Evolutionary conservation across 37 sponge, comb jelly and placozoan genomes (phyloP).

Genomic region (Agelas oroides): DNA sequence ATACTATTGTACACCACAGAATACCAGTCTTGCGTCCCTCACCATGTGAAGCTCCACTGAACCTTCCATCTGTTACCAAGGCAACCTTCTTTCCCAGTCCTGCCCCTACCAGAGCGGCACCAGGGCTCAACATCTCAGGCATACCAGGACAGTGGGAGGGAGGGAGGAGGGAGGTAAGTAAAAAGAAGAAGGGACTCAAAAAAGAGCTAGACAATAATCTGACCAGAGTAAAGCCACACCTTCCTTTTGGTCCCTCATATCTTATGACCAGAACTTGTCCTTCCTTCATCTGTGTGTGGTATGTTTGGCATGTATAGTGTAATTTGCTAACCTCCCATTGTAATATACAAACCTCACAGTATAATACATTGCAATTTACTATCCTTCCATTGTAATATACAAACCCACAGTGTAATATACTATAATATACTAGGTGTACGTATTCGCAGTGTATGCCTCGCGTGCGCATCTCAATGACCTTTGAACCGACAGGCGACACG

Average conservation of each 20-base stretch:
- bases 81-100: conserved; percentile 73
- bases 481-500: no score
- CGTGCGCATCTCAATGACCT: no score
- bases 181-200: no score
- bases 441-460: no score
- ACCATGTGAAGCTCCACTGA: conserved; percentile 84
- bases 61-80: conserved; percentile 78
- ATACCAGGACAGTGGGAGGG: conserved; percentile 67
- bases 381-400: conserved; percentile 76
- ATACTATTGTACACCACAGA: no score
- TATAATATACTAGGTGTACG: background rate
- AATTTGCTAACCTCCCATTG: conserved; percentile 27
- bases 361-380: conserved; percentile 47
- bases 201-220: no score
- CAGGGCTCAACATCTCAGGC: conserved; percentile 86
- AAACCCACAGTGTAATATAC: conserved; percentile 7
- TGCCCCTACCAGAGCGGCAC: conserved; percentile 80
- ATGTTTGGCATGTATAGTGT: background rate
- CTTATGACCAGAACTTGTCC: conserved; percentile 77
- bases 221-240: conserved; percentile 33
- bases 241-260: conserved; percentile 85
- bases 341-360: conserved; percentile 77
- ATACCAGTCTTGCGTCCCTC: no score
- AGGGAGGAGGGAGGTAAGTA: no score
- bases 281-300: conserved; percentile 61